These are phyloP conservation scores for Oedothorax gibbosus DNA, from an alignment of 1,140 invertebrate species.

Conservation along the genomic window DNA sequence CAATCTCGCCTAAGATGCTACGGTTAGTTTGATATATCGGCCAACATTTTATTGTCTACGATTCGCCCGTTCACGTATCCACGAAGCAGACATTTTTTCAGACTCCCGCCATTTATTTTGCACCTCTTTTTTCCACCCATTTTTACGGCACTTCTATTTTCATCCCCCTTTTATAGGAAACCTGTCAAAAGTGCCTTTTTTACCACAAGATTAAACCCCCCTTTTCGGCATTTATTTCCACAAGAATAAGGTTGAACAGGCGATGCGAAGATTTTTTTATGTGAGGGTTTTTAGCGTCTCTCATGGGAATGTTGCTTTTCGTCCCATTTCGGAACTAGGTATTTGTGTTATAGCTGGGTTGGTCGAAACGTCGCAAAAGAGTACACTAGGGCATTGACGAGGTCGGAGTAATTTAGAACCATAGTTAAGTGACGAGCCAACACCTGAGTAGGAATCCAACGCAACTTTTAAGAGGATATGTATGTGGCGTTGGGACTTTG, in stretches of 20 bases:
- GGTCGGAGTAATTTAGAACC: too few relatives aligned
- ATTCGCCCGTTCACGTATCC: constrained; percentile 52
- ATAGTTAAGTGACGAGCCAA: too few relatives aligned
- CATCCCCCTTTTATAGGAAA: constrained; percentile 57
- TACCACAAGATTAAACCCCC: constrained; percentile 59
- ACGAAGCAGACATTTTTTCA: constrained; percentile 59
- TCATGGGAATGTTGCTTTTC: too few relatives aligned
- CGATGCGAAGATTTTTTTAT: constrained; percentile 35
- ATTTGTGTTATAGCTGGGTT: too few relatives aligned
- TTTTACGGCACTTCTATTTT: constrained; percentile 60
- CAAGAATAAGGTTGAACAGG: constrained; percentile 58
- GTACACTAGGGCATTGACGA: too few relatives aligned
- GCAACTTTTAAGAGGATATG: too few relatives aligned
- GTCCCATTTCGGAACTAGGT: too few relatives aligned
- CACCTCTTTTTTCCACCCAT: constrained; percentile 32
- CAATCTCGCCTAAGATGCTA: constrained; percentile 22
- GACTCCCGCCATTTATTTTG: constrained; percentile 47
- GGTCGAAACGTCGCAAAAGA: too few relatives aligned
- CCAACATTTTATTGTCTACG: constrained; percentile 61
- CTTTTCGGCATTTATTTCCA: constrained; percentile 54
- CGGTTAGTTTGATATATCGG: constrained; percentile 45
- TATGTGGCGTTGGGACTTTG: too few relatives aligned
- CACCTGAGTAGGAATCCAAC: too few relatives aligned
- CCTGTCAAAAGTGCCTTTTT: constrained; percentile 61
- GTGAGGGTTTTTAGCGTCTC: not conserved